These are phyloP conservation scores for Trichopoda pennipes DNA, from an alignment of 2,888 invertebrate genomes.

Conservation along the genomic window DNA sequence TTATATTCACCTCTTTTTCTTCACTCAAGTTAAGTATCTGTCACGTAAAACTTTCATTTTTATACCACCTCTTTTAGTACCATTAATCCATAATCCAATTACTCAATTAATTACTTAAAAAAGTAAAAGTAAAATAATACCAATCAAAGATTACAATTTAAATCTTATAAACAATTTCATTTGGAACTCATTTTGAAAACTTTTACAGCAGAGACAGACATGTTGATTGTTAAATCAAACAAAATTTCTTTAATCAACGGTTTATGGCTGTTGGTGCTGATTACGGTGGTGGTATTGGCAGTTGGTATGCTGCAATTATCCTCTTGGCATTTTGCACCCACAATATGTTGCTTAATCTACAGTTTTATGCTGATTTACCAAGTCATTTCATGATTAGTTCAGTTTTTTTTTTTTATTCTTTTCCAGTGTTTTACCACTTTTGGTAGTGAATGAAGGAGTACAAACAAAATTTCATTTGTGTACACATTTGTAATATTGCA, in stretches of 20 bases:
- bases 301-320: constrained; percentile 63
- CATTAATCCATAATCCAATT: constrained; percentile 59
- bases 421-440: constrained; percentile 1
- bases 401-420: neutral
- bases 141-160: constrained; percentile 44
- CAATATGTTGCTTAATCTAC: constrained; percentile 66
- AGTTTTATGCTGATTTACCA: constrained; percentile 65
- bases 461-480: constrained; percentile 50
- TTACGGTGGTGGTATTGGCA: constrained; percentile 29
- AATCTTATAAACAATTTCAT: constrained; percentile 3
- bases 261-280: constrained; percentile 14
- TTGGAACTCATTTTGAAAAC: constrained; percentile 29
- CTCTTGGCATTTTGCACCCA: constrained; percentile 68
- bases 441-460: constrained; percentile 40
- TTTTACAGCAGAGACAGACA: constrained; percentile 20
- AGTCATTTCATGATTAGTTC: constrained; percentile 61
- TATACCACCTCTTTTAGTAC: constrained; percentile 36
- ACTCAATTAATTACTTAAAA: constrained; percentile 66
- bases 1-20: constrained; percentile 45
- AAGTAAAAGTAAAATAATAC: constrained; percentile 37
- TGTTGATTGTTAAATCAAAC: constrained; percentile 51
- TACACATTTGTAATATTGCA: constrained; percentile 64
- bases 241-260: constrained; percentile 60
- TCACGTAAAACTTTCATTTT: constrained; percentile 66
- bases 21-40: constrained; percentile 47